Evolutionary conservation across 2,888 invertebrate species (phyloP), one percentile per base, ranked within the genome.

Genomic region (Pandemis corylana): DNA sequence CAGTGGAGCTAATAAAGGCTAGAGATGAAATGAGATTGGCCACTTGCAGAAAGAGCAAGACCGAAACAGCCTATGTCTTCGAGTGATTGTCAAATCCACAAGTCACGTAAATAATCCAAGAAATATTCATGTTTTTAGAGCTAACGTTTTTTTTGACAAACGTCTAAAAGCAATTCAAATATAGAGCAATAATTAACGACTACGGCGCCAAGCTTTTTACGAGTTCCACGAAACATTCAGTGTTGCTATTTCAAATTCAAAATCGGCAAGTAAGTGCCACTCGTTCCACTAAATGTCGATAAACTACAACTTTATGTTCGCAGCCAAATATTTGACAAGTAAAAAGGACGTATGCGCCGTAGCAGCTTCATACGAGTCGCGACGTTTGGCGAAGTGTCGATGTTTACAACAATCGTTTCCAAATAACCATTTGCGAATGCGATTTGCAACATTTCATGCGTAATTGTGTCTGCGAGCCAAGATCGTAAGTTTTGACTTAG

Each of bases 361-460:
- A 72, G 77, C 68, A 10, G 72, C 63, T 64, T 7, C 10, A 41
- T 36, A 7, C 3, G 12, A 67, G 49, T 51, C 53, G 41, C n/a
- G 44, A 15, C 64, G 42, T 44, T 53, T 53, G 42, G 15, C 42
- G 46, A 68, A n/a, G 46, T 36, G 7, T 20, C 36, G 20, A 42
- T 68, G 44, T 67, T 79, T 73, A 71, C 42, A 72, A 20, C 70
- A 74, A 78, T 78, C 79, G 78, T 80, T 81, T 83, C 79, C 66
- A 71, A 75, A 75, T 75, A 75, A 53, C 70, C 53, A 56, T 70
- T 75, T 63, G 42, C 20, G 9, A 69, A 66, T 44, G 53, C 62
- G 66, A 70, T 75, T 75, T 77, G 79, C 80, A 78, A 80, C 81
- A 77, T 79, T 83, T 84, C 78, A 77, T 70, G 67, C 71, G 77